Base-by-base conservation (phyloP, 2,113 vertebrate species). In the Otolemur garnettii region DNA sequence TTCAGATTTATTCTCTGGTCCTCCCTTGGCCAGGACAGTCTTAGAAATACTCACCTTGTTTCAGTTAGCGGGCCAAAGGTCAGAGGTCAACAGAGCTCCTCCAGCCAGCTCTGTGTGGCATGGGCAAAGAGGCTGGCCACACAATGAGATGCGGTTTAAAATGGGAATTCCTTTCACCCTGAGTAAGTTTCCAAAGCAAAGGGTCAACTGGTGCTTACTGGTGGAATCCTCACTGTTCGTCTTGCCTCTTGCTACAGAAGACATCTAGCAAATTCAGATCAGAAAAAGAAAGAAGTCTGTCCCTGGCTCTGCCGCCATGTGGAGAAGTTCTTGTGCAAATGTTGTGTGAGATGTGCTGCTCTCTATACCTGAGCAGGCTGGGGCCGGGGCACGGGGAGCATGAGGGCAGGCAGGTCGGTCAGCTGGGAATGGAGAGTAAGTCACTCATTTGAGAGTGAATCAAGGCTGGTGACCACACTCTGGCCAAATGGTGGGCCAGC, bases 11-110 rank as follows among this genome's bases (percentile, higher is more conserved):
- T 55, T 84, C 84, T 80, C 83, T 11, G 33, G 62, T 62, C 42
- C 33, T 82, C 74, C 33, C 82, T 22, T 4, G 21, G 42, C 71
- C 4, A 1, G 3, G 11, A 9, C 17, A 8, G 6, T 26, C 79
- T 94, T 35, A 71, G 90, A 95, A 71, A 92, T 21, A 24, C 35
- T 64, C 90, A 87, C 92, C 96, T 95, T 79, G 69, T 94, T 95
- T 94, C 28, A 13, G 68, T 59, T 74, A 95, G 82, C 2, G 3
- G 88, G 38, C 55, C 75, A 26, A n/a, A 50, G 96, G 94, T 35
- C 93, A 90, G 92, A 87, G 90, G 94, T 96, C 97, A 92, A n/a
- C 53, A 77, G 66, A 45, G 87, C 81, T 12, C 24, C 77, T 85
- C 75, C 1, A 18, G 38, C 6, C 0, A 0, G 69, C 68, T 57